These are phyloP conservation scores for Perccottus glenii DNA, from an alignment of 2,113 vertebrate genomes.

Conservation along the genomic window DNA sequence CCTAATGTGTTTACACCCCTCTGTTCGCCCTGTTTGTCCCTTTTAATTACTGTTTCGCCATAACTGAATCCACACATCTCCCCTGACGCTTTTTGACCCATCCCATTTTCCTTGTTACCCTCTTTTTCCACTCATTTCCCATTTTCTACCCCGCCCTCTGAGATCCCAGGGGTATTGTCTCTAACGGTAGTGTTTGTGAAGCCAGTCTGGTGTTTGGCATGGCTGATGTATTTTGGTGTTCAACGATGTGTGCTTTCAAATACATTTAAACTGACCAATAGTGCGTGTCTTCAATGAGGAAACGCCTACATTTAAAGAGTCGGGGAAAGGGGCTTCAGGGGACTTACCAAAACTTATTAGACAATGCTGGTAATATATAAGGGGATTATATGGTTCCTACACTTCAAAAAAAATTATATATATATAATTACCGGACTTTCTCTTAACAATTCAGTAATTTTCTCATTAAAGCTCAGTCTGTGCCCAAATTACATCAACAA, in stretches of 20 bases:
- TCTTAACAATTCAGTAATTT: no score
- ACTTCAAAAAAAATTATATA: no score
- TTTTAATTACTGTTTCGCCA: constrained; percentile 69
- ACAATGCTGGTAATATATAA: not conserved
- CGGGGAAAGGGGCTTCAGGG: not conserved
- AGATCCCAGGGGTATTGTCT: constrained; percentile 64
- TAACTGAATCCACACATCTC: constrained; percentile 63
- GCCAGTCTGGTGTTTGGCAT: constrained; percentile 62
- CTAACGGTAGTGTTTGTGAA: constrained; percentile 62
- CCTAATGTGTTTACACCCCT: constrained; percentile 68
- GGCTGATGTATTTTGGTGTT: constrained; percentile 51
- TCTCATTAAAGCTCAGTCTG: no score
- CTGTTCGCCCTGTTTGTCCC: constrained; percentile 61
- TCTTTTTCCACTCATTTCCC: constrained; percentile 1
- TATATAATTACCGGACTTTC: no score
- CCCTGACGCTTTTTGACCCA: constrained; percentile 38
- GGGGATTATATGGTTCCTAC: not conserved
- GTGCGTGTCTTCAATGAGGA: constrained; percentile 24
- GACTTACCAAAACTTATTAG: not conserved
- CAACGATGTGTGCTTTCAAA: constrained; percentile 59
- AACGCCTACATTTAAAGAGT: constrained; percentile 14
- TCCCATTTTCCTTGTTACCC: constrained; percentile 23
- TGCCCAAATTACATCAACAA: no score
- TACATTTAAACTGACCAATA: constrained; percentile 69
- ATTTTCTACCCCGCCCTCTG: constrained; percentile 29